Conservation (phyloP, 2,113 vertebrate genomes). For the Oreotrochilus melanogaster region DNA sequence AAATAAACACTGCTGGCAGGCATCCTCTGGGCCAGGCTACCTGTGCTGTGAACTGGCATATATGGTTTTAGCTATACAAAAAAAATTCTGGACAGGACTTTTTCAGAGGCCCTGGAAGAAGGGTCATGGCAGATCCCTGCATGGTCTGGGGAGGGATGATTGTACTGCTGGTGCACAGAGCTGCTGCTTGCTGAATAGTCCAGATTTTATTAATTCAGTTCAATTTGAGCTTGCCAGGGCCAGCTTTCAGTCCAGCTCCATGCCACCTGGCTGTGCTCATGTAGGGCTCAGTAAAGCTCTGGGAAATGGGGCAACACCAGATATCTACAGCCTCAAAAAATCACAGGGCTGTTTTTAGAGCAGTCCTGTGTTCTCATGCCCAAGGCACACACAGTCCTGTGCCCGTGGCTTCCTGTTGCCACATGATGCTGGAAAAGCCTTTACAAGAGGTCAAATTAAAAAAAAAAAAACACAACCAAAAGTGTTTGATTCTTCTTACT, state of each 20-base stretch:
- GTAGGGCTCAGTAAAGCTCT: fast-evolving
- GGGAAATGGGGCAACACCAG: not conserved
- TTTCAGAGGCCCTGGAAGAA: not conserved
- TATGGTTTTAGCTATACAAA: not conserved
- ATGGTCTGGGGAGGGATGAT: not conserved
- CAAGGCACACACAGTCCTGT: not conserved
- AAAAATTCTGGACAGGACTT: not conserved
- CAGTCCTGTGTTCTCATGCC: not conserved
- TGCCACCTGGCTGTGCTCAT: not conserved
- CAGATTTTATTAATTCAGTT: not conserved
- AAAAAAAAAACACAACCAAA: not conserved
- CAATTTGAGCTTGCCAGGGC: not conserved
- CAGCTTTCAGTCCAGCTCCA: not conserved
- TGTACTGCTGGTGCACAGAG: not conserved
- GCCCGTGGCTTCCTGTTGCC: not conserved
- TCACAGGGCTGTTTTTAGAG: not conserved
- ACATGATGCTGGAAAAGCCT: not conserved
- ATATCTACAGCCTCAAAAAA: not conserved
- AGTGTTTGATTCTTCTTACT: not conserved
- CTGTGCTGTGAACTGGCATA: not conserved
- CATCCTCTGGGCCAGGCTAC: not conserved
- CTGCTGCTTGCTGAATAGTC: not conserved
- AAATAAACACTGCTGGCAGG: not conserved
- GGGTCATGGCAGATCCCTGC: not conserved
- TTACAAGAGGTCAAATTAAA: not conserved